Evolutionary conservation across 1,140 invertebrate genomes (phyloP).

Genomic region (Drosophila sproati): DNA sequence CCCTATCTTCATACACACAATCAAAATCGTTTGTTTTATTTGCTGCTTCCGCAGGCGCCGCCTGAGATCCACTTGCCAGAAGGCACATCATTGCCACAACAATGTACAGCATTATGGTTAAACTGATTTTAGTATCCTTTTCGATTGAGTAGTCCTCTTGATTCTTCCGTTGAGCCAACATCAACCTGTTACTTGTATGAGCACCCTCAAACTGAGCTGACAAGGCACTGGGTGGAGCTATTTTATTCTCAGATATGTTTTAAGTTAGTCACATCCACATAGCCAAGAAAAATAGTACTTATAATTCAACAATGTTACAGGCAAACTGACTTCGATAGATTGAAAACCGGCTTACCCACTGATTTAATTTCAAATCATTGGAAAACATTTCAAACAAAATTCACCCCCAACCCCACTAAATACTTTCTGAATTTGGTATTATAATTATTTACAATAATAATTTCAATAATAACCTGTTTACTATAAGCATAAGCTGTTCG

Average conservation of each 20-base stretch:
- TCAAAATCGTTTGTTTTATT: conserved; percentile 36
- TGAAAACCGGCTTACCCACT: conserved; percentile 64
- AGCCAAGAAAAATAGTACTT: conserved; percentile 45
- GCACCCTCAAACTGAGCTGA: conserved; percentile 52
- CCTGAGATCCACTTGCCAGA: conserved; percentile 24
- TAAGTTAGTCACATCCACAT: conserved; percentile 42
- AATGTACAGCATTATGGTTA: conserved; percentile 37
- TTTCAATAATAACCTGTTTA: conserved; percentile 46
- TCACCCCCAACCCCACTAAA: background rate
- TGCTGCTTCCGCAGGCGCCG: conserved; percentile 33
- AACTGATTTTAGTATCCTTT: background rate
- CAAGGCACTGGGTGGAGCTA: conserved; percentile 29
- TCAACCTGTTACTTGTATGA: conserved; percentile 48
- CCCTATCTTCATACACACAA: conserved; percentile 25
- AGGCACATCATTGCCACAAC: conserved; percentile 44
- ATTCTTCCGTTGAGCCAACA: background rate
- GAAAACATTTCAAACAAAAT: conserved; percentile 34
- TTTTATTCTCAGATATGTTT: conserved; percentile 62
- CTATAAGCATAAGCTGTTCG: conserved; percentile 36
- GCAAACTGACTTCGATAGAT: conserved; percentile 65
- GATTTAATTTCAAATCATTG: conserved; percentile 72
- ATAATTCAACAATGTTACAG: conserved; percentile 53
- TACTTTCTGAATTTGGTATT: conserved; percentile 1
- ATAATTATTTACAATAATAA: conserved; percentile 62
- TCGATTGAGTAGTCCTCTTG: conserved; percentile 7